A percentile compares a stretch with the other conserved stretches of the same genome.
Conservation (phyloP, 1,140 invertebrate species). For the Listronotus oregonensis region DNA sequence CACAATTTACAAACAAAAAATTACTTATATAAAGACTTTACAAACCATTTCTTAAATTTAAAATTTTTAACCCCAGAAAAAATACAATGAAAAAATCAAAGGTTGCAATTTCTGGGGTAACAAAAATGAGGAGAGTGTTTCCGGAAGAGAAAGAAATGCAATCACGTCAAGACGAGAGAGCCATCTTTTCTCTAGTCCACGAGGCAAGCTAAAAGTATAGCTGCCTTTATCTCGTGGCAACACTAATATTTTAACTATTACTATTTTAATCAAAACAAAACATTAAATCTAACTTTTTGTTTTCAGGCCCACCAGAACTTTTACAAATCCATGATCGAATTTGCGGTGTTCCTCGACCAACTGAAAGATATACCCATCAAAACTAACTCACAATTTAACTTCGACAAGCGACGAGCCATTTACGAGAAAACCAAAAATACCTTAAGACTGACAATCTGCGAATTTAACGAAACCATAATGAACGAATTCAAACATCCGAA, state of each 20-base stretch:
- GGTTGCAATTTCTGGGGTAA: no score
- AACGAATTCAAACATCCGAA: slow-evolving; percentile 5
- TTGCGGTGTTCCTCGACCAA: slow-evolving; percentile 23
- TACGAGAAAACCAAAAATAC: slow-evolving; percentile 24
- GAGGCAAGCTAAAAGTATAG: no score
- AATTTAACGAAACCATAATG: slow-evolving; percentile 32
- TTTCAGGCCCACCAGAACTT: slow-evolving; percentile 36
- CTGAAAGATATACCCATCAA: slow-evolving; percentile 18
- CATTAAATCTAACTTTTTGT: slow-evolving; percentile 2
- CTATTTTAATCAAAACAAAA: neutral
- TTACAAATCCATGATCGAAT: slow-evolving; percentile 28
- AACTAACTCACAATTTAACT: slow-evolving; percentile 18
- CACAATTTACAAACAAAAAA: no score
- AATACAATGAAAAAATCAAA: no score
- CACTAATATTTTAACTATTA: neutral
- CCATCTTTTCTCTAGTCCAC: no score
- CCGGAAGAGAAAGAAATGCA: no score
- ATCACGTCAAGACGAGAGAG: no score
- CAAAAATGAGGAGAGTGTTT: no score
- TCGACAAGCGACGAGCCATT: slow-evolving; percentile 20
- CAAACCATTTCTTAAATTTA: no score
- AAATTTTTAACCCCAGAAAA: no score
- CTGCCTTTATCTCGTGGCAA: neutral
- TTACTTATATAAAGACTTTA: no score
- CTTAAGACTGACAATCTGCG: slow-evolving; percentile 37